A percentile compares a stretch with the other conserved stretches of the same genome.
Conservation (phyloP, 2,113 vertebrate species). For the Felis chaus region DNA sequence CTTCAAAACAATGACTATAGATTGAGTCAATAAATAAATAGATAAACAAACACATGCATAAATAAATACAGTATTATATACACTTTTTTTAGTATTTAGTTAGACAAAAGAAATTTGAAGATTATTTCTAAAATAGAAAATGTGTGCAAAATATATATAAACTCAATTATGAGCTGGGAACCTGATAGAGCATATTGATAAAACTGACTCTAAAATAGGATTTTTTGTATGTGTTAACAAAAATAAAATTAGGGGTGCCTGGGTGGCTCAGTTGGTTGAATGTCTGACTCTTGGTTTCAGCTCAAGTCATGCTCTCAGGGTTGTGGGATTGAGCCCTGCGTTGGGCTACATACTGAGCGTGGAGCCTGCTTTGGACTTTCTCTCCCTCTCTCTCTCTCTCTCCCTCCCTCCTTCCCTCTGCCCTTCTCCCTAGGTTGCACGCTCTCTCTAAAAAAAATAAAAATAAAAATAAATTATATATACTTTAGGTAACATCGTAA, state of each 20-base stretch:
- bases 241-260: neutral
- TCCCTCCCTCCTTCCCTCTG: too few species aligned
- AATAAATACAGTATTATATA: neutral
- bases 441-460: too few species aligned
- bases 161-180: neutral
- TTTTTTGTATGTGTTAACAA: neutral
- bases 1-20: slow-evolving; percentile 15
- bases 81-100: neutral
- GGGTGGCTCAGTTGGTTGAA: too few species aligned
- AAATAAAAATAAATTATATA: neutral
- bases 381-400: too few species aligned
- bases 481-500: neutral
- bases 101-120: neutral
- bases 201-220: neutral
- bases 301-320: too few species aligned
- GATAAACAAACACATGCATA: neutral
- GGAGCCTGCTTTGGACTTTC: too few species aligned
- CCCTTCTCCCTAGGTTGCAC: too few species aligned
- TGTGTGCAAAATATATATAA: neutral
- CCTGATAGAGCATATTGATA: neutral
- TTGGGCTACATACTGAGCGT: too few species aligned
- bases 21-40: neutral
- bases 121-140: slow-evolving; percentile 23
- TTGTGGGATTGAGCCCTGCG: too few species aligned
- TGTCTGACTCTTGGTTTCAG: too few species aligned